Evolutionary conservation across 2,797 vertebrate genomes (phyloP), one percentile per base, ranked within the genome.

Genomic region (Chromobotia macracanthus): DNA sequence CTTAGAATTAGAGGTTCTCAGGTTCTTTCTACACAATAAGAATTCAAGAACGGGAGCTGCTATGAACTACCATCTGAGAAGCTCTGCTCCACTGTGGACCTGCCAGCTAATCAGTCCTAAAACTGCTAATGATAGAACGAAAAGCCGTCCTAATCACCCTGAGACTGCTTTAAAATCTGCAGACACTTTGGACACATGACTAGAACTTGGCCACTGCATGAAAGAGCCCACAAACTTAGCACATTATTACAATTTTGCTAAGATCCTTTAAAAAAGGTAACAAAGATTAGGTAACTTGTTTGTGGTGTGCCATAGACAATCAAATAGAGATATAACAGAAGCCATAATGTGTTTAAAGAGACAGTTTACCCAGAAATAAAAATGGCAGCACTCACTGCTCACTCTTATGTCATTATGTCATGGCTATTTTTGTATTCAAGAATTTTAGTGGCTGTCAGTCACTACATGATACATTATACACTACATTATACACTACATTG

Each of bases 111-210:
- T 94, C 93, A 86, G 89, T 81, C 89, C 90, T 89, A 88, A 88
- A 84, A 92, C 90, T 73, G 88, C 95, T 93, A 95, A 95, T 92
- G 94, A 96, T 96, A 96, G 95, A 94, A 92, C 88, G 89, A 90
- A 95, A 97, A 97, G 93, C 95, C 92, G 75, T 80, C 82, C 87
- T 96, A 96, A 96, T 94, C 94, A 93, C 91, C 89, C 88, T 91
- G 86, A 91, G 92, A 87, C 91, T 89, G 91, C 85, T 90, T 89
- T 90, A 87, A 91, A 93, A 95, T 93, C 93, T 94, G 91, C 84
- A 83, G 87, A 87, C 87, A 91, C 91, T 94, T 94, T 94, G 91
- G 86, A 84, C 87, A 90, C 88, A 91, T 88, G 90, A n/a, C n/a
- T 82, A 55, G 84, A 87, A 84, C 88, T 86, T 87, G 74, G 70